Evolutionary conservation across 2,113 vertebrate species (phyloP), one percentile per base, ranked within the genome.

Genomic region (Cervus canadensis): DNA sequence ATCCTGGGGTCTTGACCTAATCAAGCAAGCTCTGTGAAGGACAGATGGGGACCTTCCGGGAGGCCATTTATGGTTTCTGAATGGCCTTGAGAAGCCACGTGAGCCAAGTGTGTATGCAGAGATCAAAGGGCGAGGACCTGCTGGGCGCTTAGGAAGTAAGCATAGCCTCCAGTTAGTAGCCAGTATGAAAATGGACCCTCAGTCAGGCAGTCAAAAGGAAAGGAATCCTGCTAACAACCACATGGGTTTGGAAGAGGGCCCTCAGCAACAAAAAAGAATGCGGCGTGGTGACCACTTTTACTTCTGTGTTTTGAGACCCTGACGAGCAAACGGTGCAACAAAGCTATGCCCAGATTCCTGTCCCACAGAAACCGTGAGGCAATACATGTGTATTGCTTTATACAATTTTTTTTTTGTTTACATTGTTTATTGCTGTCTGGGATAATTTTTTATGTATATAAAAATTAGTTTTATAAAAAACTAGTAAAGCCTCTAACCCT

Each of bases 121-220:
- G 17, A 16, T 2, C 71, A 92, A 64, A 86, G 62, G 6, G 17
- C 10, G n/a, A 79, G 33, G 64, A 67, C 56, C 5, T 43, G 7
- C 33, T 4, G 19, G 2, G 14, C 2, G 0, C 25, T 48, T 52
- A 5, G 7, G 7, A 59, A 0, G 23, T 9, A 10, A 86, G 12
- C 17, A 19, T 30, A 3, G 7, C 84, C 23, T 86, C 16, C 40
- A 74, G 45, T 2, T 60, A 78, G 91, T 0, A 81, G 30, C 5
- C 33, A 25, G 11, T 1, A 25, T 62, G 52, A 57, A 95, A 74
- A 82, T 10, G 25, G 36, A 11, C 30, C 43, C 36, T 96, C 28
- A 21, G 13, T 60, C 28, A 36, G 5, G 33, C 0, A 86, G 12
- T 5, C 6, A 36, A 4, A 57, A 88, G 62, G 14, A 90, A 91